Evolutionary conservation across 2,113 vertebrate species (phyloP).

Genomic region (Boleophthalmus pectinirostris): DNA sequence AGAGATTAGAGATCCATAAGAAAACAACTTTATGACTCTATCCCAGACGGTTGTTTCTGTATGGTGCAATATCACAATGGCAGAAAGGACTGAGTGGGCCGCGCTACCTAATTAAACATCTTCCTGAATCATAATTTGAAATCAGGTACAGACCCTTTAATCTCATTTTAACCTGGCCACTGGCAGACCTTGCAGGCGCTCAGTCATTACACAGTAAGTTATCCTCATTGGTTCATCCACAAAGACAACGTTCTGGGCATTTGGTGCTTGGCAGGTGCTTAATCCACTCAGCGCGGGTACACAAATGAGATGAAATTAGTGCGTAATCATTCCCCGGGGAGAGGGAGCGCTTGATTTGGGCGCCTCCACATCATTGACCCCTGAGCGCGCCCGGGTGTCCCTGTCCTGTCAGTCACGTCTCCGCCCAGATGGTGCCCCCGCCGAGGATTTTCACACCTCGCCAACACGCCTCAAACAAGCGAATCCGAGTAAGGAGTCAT

Average conservation of each 20-base stretch:
- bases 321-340: constrained; percentile 41
- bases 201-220: constrained; percentile 17
- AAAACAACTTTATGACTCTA: too few species aligned
- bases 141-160: background rate
- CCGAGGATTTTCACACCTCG: constrained; percentile 16
- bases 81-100: too few species aligned
- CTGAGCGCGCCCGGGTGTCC: constrained; percentile 21
- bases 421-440: constrained; percentile 19
- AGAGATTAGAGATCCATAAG: too few species aligned
- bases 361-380: constrained; percentile 37
- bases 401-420: constrained; percentile 16
- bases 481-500: background rate
- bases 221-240: constrained; percentile 30
- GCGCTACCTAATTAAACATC: too few species aligned
- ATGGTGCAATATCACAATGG: too few species aligned
- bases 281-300: constrained; percentile 31
- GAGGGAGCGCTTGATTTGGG: constrained; percentile 28
- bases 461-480: background rate
- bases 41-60: too few species aligned
- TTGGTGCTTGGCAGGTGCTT: constrained; percentile 49
- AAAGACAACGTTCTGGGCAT: constrained; percentile 15
- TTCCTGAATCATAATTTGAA: too few species aligned
- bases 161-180: background rate
- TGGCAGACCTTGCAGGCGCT: background rate
- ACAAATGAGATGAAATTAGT: constrained; percentile 48